These are phyloP conservation scores for Iselma pallidipennis DNA, from an alignment of 2,888 invertebrate genomes.

Conservation along the genomic window DNA sequence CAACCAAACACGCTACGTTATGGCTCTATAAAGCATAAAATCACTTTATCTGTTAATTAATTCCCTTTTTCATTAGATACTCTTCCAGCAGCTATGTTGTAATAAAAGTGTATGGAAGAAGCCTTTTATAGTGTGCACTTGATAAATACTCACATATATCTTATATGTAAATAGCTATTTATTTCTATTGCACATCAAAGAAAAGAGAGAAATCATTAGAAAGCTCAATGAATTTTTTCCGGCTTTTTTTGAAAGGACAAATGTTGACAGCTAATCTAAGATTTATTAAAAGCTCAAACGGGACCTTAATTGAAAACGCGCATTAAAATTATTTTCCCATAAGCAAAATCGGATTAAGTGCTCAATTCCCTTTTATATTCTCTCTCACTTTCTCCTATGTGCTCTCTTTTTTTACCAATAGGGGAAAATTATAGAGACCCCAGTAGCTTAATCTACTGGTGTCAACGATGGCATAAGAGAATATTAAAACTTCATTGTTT, in stretches of 20 bases:
- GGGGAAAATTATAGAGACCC: not conserved
- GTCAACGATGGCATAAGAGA: too few relatives aligned
- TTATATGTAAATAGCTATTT: not conserved
- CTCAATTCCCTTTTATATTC: slow-evolving; percentile 25
- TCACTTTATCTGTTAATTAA: slow-evolving; percentile 55
- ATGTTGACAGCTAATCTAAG: slow-evolving; percentile 28
- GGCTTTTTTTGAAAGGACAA: not conserved
- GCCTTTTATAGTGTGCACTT: not conserved
- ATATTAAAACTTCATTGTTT: too few relatives aligned
- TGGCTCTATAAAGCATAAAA: slow-evolving; percentile 50
- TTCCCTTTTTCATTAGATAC: slow-evolving; percentile 50
- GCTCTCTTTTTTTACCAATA: not conserved
- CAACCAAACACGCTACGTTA: slow-evolving; percentile 49
- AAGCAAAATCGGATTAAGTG: slow-evolving; percentile 40
- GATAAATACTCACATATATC: too few relatives aligned
- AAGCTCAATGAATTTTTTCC: not conserved
- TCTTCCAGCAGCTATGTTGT: slow-evolving; percentile 24
- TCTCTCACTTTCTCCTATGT: slow-evolving; percentile 11
- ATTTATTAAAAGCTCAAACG: slow-evolving; percentile 33
- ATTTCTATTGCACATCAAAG: not conserved
- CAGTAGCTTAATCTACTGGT: too few relatives aligned
- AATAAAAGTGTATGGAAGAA: not conserved
- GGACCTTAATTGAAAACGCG: slow-evolving; percentile 45
- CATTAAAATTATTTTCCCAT: slow-evolving; percentile 48
- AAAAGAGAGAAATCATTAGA: not conserved